phyloP scores from a whole-genome alignment of 2,797 vertebrate species.

The Spea hammondii region DNA sequence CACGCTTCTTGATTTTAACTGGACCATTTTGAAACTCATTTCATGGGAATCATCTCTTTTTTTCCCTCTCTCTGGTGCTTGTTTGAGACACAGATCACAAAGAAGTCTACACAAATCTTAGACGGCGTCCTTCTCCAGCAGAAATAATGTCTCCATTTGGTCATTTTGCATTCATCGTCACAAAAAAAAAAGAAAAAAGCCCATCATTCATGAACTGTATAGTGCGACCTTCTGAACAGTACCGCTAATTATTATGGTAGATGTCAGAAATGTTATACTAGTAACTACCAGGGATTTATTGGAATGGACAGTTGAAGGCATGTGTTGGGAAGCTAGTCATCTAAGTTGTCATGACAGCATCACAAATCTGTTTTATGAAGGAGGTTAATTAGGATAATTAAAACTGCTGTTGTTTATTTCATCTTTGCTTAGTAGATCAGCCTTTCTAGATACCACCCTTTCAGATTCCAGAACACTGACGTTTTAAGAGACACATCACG shows the following conservation, averaged over 20 bases:
- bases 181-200: conserved; percentile 54
- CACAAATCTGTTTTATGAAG: conserved; percentile 79
- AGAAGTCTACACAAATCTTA: conserved; percentile 37
- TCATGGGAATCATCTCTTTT: conserved; percentile 8
- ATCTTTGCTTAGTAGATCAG: background rate
- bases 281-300: conserved; percentile 93
- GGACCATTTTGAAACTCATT: conserved; percentile 43
- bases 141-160: conserved; percentile 36
- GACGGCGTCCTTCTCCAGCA: conserved; percentile 16
- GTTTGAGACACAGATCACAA: conserved; percentile 44
- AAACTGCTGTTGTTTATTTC: conserved; percentile 66
- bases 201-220: conserved; percentile 85
- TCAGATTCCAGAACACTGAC: background rate
- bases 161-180: conserved; percentile 65
- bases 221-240: conserved; percentile 82
- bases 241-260: conserved; percentile 88
- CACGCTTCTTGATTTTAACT: conserved; percentile 50
- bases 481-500: too few species aligned
- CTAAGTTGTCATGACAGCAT: conserved; percentile 78
- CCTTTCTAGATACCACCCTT: background rate
- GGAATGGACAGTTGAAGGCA: conserved; percentile 82
- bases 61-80: background rate
- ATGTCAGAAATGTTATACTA: conserved; percentile 84
- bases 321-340: conserved; percentile 84
- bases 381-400: conserved; percentile 88